A percentile compares a stretch with the other conserved stretches of the same genome.
Conservation (phyloP, 2,113 vertebrate genomes). For the Genyomyrus donnyi region DNA sequence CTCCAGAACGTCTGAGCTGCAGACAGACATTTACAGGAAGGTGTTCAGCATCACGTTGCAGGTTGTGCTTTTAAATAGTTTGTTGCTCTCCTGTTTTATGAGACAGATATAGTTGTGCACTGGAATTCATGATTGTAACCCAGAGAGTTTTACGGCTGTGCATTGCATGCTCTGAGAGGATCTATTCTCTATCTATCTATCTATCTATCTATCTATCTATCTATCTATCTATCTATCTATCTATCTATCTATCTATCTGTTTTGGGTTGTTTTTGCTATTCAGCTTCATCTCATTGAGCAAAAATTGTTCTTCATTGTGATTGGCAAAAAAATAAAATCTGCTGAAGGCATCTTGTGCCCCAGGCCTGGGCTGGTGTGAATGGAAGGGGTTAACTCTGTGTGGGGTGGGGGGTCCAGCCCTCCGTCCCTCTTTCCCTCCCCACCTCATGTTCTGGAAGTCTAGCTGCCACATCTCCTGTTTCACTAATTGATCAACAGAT, state of each 20-base stretch:
- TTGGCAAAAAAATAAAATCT: not conserved
- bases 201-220: not conserved
- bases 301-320: not conserved
- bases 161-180: not conserved
- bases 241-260: not conserved
- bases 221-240: not conserved
- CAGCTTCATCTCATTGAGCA: not conserved
- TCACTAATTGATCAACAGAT: slow-evolving; percentile 71
- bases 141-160: not conserved
- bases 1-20: not conserved
- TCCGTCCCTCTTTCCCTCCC: not conserved
- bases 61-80: slow-evolving; percentile 25
- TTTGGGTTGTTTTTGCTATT: not conserved
- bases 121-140: not conserved
- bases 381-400: slow-evolving; percentile 18
- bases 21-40: slow-evolving; percentile 16
- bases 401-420: not conserved
- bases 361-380: not conserved
- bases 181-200: not conserved
- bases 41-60: slow-evolving; percentile 20
- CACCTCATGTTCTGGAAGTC: slow-evolving; percentile 22
- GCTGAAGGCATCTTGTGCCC: not conserved
- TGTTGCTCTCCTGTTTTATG: slow-evolving; percentile 28
- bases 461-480: slow-evolving; percentile 56
- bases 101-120: not conserved